A percentile compares a stretch with the other conserved stretches of the same genome.
Conservation (phyloP, 2,888 invertebrate genomes). For the Linhomoeus sp. region DNA sequence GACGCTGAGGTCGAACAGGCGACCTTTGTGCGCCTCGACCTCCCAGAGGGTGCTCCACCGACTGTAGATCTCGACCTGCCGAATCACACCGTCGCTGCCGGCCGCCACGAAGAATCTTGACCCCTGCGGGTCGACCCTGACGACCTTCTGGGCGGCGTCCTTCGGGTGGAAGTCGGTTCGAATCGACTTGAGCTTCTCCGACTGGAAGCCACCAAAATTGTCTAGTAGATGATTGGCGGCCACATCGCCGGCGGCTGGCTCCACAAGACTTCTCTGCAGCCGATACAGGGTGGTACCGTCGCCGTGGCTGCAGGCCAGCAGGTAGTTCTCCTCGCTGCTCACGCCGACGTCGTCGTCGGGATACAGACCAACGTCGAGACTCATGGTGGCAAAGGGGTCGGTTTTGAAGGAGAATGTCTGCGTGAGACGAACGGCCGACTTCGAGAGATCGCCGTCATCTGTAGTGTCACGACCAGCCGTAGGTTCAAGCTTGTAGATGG, state of each 20-base stretch:
- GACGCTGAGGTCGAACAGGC: background rate
- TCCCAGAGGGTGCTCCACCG: too few species aligned
- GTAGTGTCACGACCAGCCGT: background rate
- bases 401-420: constrained; percentile 10
- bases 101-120: background rate
- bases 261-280: too few species aligned
- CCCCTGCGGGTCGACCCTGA: background rate
- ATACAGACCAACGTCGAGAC: constrained; percentile 17
- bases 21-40: background rate
- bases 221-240: too few species aligned
- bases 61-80: background rate
- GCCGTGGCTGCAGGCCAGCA: constrained; percentile 22
- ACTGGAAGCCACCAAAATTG: too few species aligned
- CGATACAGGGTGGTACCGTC: background rate
- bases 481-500: constrained; percentile 7
- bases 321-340: constrained; percentile 6
- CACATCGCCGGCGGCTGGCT: too few species aligned
- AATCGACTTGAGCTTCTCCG: background rate
- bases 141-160: background rate
- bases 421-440: background rate
- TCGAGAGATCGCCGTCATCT: background rate
- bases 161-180: background rate
- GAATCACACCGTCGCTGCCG: background rate
- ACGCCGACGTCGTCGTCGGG: constrained; percentile 8
- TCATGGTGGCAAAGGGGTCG: constrained; percentile 18